Evolutionary conservation across 2,888 invertebrate species (phyloP), one percentile per base, ranked within the genome.

Genomic region (Allacma fusca): DNA sequence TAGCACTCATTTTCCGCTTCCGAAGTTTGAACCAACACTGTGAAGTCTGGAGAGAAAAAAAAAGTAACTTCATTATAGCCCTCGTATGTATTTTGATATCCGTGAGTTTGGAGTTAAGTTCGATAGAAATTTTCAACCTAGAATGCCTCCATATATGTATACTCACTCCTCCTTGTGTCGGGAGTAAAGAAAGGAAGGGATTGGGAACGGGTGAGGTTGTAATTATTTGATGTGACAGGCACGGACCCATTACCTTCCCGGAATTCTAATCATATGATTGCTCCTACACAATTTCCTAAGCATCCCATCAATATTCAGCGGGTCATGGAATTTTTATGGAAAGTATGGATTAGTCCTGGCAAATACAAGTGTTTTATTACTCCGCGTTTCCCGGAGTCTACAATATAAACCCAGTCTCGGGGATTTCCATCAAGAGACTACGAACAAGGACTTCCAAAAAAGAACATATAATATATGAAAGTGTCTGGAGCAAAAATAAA

Each of bases 1-100:
- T 78, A 50, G 78, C 79, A 72, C 80, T 83, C 82, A 81, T 83
- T 80, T 82, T 82, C 75, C 82, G 70, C 75, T 81, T 82, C 65
- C 83, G 78, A 64, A 83, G 72, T 74, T 83, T 82, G 75, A 82
- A 77, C 83, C 82, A 82, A 57, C 62, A 76, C 62, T 79, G 79
- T 69, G 75, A 75, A 75, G 62, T 75, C 78, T 78, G 78, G 16
- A 68, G 2, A 24, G 26, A 43, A 69, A 62, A 9, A 69, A 69
- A 44, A 50, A 12, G 2, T 5, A 19, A 50, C n/a, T 19, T 50
- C 50, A 50, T 50, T 50, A 50, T n/a, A 19, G 2, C 13, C 19
- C 50, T 50, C 9, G n/a, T 50, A 7, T 34, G 34, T 34, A 34
- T 34, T 34, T 9, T 34, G 34, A n/a, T n/a, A n/a, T n/a, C n/a